Evolutionary conservation across 2,888 invertebrate species (phyloP), one percentile per base, ranked within the genome.

Genomic region (Eupithecia dodoneata): DNA sequence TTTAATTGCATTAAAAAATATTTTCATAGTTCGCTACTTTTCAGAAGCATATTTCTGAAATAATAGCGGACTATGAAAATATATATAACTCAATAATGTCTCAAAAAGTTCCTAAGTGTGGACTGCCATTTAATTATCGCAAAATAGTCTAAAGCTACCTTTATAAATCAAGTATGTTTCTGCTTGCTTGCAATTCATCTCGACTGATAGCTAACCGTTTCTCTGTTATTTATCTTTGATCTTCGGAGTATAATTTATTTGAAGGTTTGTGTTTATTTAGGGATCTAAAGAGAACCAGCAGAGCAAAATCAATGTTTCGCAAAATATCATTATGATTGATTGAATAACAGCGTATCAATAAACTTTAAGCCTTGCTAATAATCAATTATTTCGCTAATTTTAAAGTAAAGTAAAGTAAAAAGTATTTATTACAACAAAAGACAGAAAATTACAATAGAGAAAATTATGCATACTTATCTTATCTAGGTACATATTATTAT

Each of bases 121-220:
- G 59, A 59, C n/a, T n/a, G 3, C 59, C 3, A 55, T n/a, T 55
- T 4, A 59, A 59, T 59, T 59, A 59, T 59, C 9, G 10, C 18
- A 18, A 30, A 59, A 59, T 30, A 63, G 44, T 78, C 65, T 65
- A 72, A 0, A 55, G 30, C 18, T 55, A 63, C 30, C 42, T 71
- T 67, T 59, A 71, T 59, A 73, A 67, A 75, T 78, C 71, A 47
- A 15, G 63, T 42, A 63, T 49, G 59, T 52, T 65, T 42, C 44
- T 84, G 79, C 83, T 81, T 76, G 81, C 81, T 83, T 80, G 83
- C 84, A 83, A 86, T 85, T 80, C 77, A 74, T 85, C 74, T 72
- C 81, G 79, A 79, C 82, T 83, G 79, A 81, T 81, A 79, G 79
- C 77, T 82, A 77, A 73, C 80, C 74, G 73, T 71, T 80, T 63